A percentile compares a stretch with the other conserved stretches of the same genome.
These are phyloP conservation scores for Blera fallax DNA, from an alignment of 2,888 invertebrate species.

Conservation along the genomic window DNA sequence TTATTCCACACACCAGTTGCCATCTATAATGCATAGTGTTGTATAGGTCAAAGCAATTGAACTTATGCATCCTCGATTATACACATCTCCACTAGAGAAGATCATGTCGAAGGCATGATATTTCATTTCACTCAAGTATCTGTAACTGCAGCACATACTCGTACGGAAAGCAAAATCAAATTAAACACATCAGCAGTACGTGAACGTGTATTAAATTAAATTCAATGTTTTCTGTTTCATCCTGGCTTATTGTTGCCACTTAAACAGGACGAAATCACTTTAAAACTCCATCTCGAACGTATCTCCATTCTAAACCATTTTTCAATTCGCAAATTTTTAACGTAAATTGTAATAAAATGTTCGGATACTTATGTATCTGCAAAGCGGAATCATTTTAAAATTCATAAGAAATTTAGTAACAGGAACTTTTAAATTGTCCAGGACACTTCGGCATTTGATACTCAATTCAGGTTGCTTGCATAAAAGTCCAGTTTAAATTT, in stretches of 20 bases:
- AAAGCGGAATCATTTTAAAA: not conserved
- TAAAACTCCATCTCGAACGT: too few species aligned
- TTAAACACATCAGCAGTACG: not conserved
- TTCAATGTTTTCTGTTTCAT: not conserved
- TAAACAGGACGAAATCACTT: not conserved
- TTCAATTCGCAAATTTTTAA: not conserved
- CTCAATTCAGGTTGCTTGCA: too few species aligned
- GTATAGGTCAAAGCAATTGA: not conserved
- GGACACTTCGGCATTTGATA: not conserved
- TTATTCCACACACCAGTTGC: not conserved
- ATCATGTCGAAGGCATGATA: not conserved
- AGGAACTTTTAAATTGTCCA: not conserved
- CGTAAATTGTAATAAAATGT: not conserved
- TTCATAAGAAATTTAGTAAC: not conserved
- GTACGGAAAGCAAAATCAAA: not conserved
- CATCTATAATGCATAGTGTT: not conserved
- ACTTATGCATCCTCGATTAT: not conserved
- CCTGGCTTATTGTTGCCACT: not conserved
- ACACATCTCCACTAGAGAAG: not conserved
- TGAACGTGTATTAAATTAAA: not conserved
- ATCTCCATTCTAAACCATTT: too few species aligned
- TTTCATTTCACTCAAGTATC: not conserved
- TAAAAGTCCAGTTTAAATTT: too few species aligned
- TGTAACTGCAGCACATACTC: not conserved
- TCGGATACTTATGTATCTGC: not conserved